A percentile compares a stretch with the other conserved stretches of the same genome.
These are phyloP conservation scores for Falco berigora DNA, from an alignment of 2,797 vertebrate genomes.

Conservation along the genomic window DNA sequence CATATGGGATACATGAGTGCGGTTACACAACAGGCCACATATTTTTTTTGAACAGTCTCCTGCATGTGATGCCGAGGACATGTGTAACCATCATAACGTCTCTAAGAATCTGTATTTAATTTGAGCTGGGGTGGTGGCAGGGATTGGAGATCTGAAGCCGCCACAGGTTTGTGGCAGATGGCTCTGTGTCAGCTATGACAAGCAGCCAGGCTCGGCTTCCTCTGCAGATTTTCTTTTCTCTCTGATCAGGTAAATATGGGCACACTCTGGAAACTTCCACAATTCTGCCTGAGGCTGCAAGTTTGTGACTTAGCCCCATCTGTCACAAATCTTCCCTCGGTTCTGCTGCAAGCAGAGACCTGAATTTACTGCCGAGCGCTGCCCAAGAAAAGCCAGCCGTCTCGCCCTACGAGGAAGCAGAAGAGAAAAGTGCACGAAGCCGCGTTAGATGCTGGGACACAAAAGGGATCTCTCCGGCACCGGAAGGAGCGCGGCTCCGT, in stretches of 20 bases:
- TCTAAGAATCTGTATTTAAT: conserved; percentile 88
- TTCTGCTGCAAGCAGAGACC: conserved; percentile 86
- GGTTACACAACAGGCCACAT: conserved; percentile 86
- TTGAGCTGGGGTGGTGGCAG: conserved; percentile 81
- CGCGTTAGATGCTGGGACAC: conserved; percentile 36
- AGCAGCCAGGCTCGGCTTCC: conserved; percentile 89
- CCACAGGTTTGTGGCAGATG: conserved; percentile 99
- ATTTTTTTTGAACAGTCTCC: conserved; percentile 82
- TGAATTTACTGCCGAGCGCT: conserved; percentile 78
- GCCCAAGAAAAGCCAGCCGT: conserved; percentile 84
- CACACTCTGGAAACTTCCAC: conserved; percentile 89
- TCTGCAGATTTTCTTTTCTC: conserved; percentile 84
- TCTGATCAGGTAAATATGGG: conserved; percentile 97
- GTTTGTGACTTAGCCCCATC: conserved; percentile 95
- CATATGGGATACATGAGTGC: conserved; percentile 93
- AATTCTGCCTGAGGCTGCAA: conserved; percentile 86
- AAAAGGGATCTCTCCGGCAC: not conserved
- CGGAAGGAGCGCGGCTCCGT: not conserved
- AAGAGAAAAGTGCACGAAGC: conserved; percentile 25
- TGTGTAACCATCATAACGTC: conserved; percentile 88
- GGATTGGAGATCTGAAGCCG: conserved; percentile 82
- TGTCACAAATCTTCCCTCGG: conserved; percentile 90
- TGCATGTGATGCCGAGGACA: conserved; percentile 89
- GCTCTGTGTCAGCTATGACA: conserved; percentile 94
- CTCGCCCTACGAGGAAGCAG: conserved; percentile 79